phyloP scores from a whole-genome alignment of 2,888 invertebrate species.

The Heteropelma amictum region DNA sequence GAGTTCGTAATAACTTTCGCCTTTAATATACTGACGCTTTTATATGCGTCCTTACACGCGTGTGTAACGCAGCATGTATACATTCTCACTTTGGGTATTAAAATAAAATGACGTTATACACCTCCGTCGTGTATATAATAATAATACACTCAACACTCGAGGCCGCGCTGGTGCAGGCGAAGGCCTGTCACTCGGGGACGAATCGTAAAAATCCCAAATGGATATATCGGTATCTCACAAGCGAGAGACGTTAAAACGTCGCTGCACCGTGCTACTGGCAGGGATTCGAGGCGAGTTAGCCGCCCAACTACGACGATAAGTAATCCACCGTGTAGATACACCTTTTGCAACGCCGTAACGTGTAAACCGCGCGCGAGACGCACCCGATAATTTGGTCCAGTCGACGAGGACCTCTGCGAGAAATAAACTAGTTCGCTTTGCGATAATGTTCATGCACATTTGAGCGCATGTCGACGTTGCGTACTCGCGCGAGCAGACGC shows the following conservation, averaged over 20 bases:
- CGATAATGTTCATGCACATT: no score
- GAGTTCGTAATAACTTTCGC: slow-evolving; percentile 29
- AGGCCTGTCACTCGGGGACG: slow-evolving; percentile 29
- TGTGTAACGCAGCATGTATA: neutral
- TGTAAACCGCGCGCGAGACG: slow-evolving; percentile 45
- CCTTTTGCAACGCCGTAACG: slow-evolving; percentile 30
- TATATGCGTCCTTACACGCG: neutral
- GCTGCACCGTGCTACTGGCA: slow-evolving; percentile 31
- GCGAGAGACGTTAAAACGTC: slow-evolving; percentile 22
- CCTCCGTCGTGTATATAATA: no score
- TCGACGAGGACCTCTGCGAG: slow-evolving; percentile 37
- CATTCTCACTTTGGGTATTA: neutral
- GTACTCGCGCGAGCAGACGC: no score
- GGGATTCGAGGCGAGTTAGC: slow-evolving; percentile 24
- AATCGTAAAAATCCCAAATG: slow-evolving; percentile 39
- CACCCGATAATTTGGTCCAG: slow-evolving; percentile 53
- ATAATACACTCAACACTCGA: no score
- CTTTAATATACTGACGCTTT: slow-evolving; percentile 22
- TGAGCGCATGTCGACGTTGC: no score
- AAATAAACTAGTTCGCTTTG: slow-evolving; percentile 38
- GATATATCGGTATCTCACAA: slow-evolving; percentile 32
- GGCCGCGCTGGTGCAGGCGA: no score
- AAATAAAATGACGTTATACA: slow-evolving; percentile 20
- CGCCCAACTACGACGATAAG: slow-evolving; percentile 33
- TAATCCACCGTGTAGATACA: slow-evolving; percentile 28